Conservation (phyloP, 2,113 vertebrate species). For the Corythoichthys haematopterus region DNA sequence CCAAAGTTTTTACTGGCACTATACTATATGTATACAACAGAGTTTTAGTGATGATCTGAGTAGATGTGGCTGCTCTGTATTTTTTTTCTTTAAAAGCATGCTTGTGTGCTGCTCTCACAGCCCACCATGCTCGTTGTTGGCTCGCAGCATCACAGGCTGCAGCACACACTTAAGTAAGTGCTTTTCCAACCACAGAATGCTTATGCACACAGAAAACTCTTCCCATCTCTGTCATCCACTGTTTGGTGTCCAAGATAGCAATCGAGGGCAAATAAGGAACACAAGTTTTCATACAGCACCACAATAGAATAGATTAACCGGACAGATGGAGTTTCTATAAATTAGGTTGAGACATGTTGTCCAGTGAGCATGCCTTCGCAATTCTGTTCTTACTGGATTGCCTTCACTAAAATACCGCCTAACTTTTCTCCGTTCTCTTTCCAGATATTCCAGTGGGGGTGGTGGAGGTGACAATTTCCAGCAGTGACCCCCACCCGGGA, state of each 20-base stretch:
- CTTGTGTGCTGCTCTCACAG: constrained; percentile 24
- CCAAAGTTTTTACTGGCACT: neutral
- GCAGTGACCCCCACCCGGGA: constrained; percentile 84
- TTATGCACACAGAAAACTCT: constrained; percentile 59
- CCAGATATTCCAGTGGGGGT: constrained; percentile 82
- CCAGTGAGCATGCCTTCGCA: neutral
- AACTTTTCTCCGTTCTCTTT: constrained; percentile 37
- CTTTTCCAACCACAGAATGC: constrained; percentile 66
- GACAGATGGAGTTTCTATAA: constrained; percentile 6
- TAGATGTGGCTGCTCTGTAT: constrained; percentile 22
- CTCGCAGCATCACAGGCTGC: constrained; percentile 48
- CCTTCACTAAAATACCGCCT: constrained; percentile 38
- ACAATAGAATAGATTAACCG: constrained; percentile 1
- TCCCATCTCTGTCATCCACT: constrained; percentile 56
- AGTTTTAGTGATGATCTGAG: neutral
- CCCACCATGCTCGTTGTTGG: constrained; percentile 40
- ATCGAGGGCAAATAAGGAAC: constrained; percentile 32
- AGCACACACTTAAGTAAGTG: constrained; percentile 58
- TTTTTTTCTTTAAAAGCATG: constrained; percentile 29
- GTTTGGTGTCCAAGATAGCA: constrained; percentile 48
- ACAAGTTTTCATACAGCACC: constrained; percentile 27
- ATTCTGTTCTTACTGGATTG: neutral
- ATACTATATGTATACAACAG: neutral
- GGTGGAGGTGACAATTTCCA: constrained; percentile 82
- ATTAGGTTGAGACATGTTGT: neutral